A percentile compares a stretch with the other conserved stretches of the same genome.
Conservation (phyloP, 2,797 vertebrate species). For the Malacoctenus gilli region DNA sequence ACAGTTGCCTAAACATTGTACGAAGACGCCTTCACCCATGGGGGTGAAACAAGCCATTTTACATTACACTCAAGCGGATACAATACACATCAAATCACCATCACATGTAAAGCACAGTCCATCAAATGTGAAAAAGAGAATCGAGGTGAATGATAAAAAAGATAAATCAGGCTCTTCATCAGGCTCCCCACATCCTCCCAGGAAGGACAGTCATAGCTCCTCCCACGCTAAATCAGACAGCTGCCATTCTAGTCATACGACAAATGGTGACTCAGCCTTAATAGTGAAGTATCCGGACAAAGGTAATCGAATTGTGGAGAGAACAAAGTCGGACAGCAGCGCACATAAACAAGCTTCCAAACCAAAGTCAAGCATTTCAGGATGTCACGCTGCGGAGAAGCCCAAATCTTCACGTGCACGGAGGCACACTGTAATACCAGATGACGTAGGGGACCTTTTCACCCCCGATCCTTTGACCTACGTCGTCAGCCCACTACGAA, state of each 20-base stretch:
- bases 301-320: slow-evolving; percentile 20
- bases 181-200: background rate
- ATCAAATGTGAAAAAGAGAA: slow-evolving; percentile 21
- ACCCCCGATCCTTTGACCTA: slow-evolving; percentile 67
- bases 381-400: slow-evolving; percentile 5
- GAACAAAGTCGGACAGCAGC: slow-evolving; percentile 6
- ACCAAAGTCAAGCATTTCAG: slow-evolving; percentile 9
- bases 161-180: slow-evolving; percentile 12
- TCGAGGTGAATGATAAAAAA: slow-evolving; percentile 2
- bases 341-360: slow-evolving; percentile 36
- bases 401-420: slow-evolving; percentile 36
- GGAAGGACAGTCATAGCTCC: slow-evolving; percentile 18
- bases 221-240: too few species aligned
- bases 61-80: slow-evolving; percentile 2
- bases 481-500: slow-evolving; percentile 19
- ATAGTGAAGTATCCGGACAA: slow-evolving; percentile 13
- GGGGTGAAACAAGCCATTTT: slow-evolving; percentile 43
- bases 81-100: slow-evolving; percentile 4
- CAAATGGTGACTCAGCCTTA: background rate
- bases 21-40: background rate
- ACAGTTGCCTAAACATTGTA: slow-evolving; percentile 12
- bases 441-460: slow-evolving; percentile 57
- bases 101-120: background rate
- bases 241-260: slow-evolving; percentile 3
- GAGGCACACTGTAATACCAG: slow-evolving; percentile 5